These are phyloP conservation scores for Monopis laevigella DNA, from an alignment of 2,888 invertebrate genomes.

Conservation along the genomic window DNA sequence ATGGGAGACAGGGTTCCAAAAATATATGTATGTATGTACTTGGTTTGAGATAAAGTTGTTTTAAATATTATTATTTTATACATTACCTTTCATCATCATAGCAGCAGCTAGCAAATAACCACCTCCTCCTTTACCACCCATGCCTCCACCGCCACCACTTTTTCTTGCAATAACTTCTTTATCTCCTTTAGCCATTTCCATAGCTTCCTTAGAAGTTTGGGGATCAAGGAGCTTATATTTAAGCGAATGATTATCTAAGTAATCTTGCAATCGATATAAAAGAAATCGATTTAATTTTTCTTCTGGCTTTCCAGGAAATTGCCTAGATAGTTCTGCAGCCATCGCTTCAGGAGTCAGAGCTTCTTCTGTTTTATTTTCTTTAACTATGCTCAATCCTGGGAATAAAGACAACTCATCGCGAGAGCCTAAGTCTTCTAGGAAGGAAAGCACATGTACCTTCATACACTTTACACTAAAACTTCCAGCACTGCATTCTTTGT, in stretches of 20 bases:
- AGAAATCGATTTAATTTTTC: conserved; percentile 79
- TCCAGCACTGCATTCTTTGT: conserved; percentile 46
- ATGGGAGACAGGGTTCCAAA: too few species aligned
- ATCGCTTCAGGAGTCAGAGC: conserved; percentile 69
- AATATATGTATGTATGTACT: too few species aligned
- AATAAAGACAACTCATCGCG: conserved; percentile 74
- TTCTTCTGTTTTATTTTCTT: conserved; percentile 58
- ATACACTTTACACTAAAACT: conserved; percentile 75
- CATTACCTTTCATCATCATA: conserved; percentile 70
- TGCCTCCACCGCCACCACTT: conserved; percentile 50
- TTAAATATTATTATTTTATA: too few species aligned
- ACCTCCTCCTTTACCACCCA: conserved; percentile 35
- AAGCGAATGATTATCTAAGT: conserved; percentile 77
- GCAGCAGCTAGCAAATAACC: conserved; percentile 66
- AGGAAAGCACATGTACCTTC: conserved; percentile 79
- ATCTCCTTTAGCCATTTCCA: conserved; percentile 53
- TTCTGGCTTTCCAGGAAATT: conserved; percentile 80
- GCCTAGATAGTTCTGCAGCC: conserved; percentile 74
- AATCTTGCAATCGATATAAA: conserved; percentile 71
- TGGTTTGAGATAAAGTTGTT: too few species aligned
- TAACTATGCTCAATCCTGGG: conserved; percentile 81
- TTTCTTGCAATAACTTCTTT: conserved; percentile 52
- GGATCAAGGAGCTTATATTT: conserved; percentile 76
- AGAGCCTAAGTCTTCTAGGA: conserved; percentile 78
- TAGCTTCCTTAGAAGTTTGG: conserved; percentile 65